Evolutionary conservation across 2,888 invertebrate species (phyloP).

Genomic region (Heliconius sara): DNA sequence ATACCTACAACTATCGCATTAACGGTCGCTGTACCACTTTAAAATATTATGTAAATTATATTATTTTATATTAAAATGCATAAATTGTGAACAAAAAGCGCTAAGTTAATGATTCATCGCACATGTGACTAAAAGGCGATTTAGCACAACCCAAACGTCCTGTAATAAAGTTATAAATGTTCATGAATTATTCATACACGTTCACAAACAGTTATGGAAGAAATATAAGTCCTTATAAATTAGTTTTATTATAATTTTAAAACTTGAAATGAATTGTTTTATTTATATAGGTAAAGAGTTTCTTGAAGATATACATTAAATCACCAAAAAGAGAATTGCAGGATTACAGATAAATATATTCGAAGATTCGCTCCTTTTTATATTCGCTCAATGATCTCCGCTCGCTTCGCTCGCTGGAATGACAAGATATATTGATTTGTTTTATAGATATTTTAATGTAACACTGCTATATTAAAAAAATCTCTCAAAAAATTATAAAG

Average conservation of each 20-base stretch:
- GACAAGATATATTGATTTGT: too few species aligned
- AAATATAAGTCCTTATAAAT: conserved; percentile 9
- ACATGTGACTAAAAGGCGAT: conserved; percentile 9
- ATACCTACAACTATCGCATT: not conserved
- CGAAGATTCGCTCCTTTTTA: not conserved
- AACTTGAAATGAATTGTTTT: not conserved
- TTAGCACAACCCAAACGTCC: conserved; percentile 13
- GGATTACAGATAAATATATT: not conserved
- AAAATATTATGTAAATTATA: not conserved
- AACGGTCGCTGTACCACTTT: too few species aligned
- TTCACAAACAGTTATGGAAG: conserved; percentile 15
- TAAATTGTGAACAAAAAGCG: not conserved
- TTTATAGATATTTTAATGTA: not conserved
- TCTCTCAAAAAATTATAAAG: too few species aligned
- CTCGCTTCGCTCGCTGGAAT: not conserved
- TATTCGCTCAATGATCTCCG: not conserved
- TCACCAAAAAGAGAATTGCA: too few species aligned
- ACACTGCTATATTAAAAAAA: too few species aligned
- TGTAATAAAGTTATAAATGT: conserved; percentile 25
- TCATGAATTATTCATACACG: conserved; percentile 30
- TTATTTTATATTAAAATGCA: not conserved
- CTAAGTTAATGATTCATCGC: not conserved
- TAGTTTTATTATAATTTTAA: not conserved
- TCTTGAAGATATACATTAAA: not conserved
- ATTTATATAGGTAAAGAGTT: not conserved